Evolutionary conservation across 1,140 invertebrate genomes (phyloP).

Genomic region (Aphis craccivora): DNA sequence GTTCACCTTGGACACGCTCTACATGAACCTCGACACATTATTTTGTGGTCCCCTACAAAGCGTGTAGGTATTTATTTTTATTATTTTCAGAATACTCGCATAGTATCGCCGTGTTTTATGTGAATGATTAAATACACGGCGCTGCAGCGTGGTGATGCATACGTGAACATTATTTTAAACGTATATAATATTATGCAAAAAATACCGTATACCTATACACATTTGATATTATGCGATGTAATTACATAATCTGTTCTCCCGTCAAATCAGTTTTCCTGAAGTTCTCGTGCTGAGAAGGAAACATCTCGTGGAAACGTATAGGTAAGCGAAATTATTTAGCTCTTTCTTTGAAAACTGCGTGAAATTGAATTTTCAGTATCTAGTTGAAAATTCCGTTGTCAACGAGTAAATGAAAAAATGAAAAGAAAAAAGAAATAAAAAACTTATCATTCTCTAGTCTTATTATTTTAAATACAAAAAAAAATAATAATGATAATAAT

Average conservation of each 20-base stretch:
- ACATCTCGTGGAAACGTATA: neutral
- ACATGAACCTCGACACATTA: slow-evolving; percentile 55
- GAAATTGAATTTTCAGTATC: neutral
- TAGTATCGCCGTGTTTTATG: neutral
- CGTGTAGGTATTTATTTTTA: neutral
- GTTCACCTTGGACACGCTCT: slow-evolving; percentile 56
- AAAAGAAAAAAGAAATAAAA: slow-evolving; percentile 13
- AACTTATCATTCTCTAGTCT: neutral
- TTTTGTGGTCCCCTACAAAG: slow-evolving; percentile 46
- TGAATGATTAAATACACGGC: neutral
- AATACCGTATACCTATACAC: neutral
- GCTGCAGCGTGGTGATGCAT: neutral
- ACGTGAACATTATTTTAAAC: neutral
- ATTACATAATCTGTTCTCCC: neutral
- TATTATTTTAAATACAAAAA: neutral
- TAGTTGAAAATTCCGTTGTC: neutral
- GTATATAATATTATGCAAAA: no score
- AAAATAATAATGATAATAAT: neutral
- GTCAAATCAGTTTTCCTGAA: neutral
- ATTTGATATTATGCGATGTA: neutral
- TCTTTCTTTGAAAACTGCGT: slow-evolving; percentile 13
- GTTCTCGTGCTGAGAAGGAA: neutral
- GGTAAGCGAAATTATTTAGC: neutral
- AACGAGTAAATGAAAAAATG: neutral
- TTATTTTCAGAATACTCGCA: neutral